These are phyloP conservation scores for Fulica atra DNA, from an alignment of 2,113 vertebrate species.

Conservation along the genomic window DNA sequence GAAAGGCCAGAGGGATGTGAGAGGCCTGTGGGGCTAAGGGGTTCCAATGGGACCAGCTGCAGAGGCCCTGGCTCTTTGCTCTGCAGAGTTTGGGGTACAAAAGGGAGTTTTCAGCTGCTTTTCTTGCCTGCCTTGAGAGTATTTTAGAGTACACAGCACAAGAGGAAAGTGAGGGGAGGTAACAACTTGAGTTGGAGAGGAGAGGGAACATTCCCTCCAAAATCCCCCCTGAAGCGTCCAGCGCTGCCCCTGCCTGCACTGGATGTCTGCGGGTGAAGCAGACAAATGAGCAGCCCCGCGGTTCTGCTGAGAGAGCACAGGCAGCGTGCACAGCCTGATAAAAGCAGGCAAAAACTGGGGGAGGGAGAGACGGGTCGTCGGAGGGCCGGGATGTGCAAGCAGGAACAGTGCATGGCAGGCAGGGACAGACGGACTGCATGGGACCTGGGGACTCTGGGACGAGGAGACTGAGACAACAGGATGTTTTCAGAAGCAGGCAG, in stretches of 20 bases:
- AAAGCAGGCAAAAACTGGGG: neutral
- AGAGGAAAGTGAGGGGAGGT: neutral
- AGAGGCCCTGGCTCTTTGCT: neutral
- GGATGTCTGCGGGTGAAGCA: neutral
- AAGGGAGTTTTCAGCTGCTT: neutral
- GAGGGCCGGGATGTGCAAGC: rapidly evolving
- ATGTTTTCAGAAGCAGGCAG: neutral
- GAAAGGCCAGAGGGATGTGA: neutral
- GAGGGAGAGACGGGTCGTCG: rapidly evolving
- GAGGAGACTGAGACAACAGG: neutral
- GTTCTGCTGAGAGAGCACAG: neutral
- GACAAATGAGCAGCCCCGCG: neutral
- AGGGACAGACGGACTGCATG: neutral
- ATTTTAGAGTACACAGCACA: neutral
- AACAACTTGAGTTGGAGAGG: neutral
- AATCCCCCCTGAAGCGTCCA: neutral
- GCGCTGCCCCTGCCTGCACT: neutral
- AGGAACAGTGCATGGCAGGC: neutral
- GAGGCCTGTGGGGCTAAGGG: neutral
- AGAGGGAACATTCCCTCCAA: rapidly evolving
- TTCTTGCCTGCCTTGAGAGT: neutral
- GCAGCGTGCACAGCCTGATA: neutral
- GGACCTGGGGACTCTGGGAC: neutral
- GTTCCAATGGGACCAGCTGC: neutral
- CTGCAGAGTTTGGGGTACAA: neutral